Conservation (phyloP, 2,888 invertebrate genomes). For the Melangyna quadrimaculata region DNA sequence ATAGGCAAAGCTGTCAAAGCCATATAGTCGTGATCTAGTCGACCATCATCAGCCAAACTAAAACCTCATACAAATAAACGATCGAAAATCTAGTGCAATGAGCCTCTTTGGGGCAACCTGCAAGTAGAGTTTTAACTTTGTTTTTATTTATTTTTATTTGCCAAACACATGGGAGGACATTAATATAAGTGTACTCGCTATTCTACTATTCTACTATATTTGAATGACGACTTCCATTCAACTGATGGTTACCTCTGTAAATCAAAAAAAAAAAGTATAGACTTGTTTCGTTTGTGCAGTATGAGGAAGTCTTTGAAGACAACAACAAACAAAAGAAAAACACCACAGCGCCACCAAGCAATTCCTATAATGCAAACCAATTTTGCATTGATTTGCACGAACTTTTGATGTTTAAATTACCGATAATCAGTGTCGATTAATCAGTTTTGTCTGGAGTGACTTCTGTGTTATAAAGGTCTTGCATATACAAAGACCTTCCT, state of each 20-base stretch:
- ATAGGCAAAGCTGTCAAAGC: constrained; percentile 39
- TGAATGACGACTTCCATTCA: constrained; percentile 1
- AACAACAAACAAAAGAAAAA: neutral
- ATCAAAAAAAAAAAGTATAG: neutral
- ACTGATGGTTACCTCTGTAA: constrained; percentile 14
- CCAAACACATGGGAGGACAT: constrained; percentile 56
- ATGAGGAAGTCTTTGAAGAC: constrained; percentile 37
- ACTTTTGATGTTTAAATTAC: constrained; percentile 47
- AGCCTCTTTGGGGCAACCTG: constrained; percentile 18
- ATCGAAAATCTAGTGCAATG: constrained; percentile 39
- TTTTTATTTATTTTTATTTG: neutral
- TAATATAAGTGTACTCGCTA: constrained; percentile 44
- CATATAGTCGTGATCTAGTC: constrained; percentile 56
- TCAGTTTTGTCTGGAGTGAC: constrained; percentile 42
- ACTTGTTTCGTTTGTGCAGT: constrained; percentile 1
- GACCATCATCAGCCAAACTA: constrained; percentile 44
- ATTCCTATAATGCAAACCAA: constrained; percentile 8
- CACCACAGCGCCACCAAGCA: neutral
- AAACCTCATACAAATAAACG: constrained; percentile 7
- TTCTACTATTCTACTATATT: constrained; percentile 46
- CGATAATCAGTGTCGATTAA: constrained; percentile 51
- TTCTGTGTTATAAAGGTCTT: constrained; percentile 48
- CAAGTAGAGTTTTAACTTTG: neutral
- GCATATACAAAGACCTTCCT: constrained; percentile 1
- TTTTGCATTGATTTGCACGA: constrained; percentile 43